Percentiles rank a stretch among this genome's conserved stretches.
Conservation (phyloP, 2,888 invertebrate species). For the Cataglyphis livida region DNA sequence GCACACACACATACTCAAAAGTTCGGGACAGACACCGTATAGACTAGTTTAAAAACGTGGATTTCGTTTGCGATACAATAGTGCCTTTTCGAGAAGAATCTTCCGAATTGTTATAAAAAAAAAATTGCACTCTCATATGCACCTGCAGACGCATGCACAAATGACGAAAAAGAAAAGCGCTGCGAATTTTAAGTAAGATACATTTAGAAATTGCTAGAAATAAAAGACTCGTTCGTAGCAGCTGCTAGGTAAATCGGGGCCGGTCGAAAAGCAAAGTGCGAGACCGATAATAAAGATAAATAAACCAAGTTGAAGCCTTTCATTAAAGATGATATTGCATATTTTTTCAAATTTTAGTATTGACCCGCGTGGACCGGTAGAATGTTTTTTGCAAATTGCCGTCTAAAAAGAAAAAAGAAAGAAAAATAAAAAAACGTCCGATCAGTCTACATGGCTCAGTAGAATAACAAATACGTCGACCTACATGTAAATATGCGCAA, state of each 20-base stretch:
- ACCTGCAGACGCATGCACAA: conserved; percentile 24
- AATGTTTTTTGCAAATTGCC: conserved; percentile 45
- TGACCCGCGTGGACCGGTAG: conserved; percentile 3
- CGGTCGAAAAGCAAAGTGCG: not conserved
- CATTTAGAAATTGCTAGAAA: conserved; percentile 39
- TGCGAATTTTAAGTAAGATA: conserved; percentile 28
- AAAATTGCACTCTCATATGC: conserved; percentile 13
- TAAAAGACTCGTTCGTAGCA: not conserved
- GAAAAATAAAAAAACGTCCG: not conserved
- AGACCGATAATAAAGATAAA: conserved; percentile 14
- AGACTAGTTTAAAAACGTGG: not conserved
- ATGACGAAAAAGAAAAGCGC: not conserved
- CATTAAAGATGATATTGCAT: conserved; percentile 50
- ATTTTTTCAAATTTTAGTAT: conserved; percentile 65
- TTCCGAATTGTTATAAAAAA: conserved; percentile 21
- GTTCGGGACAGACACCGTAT: not conserved
- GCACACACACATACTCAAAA: not conserved
- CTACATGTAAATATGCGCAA: conserved; percentile 67
- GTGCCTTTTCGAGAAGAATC: conserved; percentile 68
- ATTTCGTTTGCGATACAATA: conserved; percentile 58
- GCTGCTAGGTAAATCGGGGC: not conserved
- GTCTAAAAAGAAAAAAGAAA: not conserved
- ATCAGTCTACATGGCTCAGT: conserved; percentile 52
- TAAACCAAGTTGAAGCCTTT: conserved; percentile 44
- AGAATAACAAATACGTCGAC: conserved; percentile 17